These are phyloP conservation scores for Loris lydekkerianus DNA, from an alignment of 2,797 vertebrate genomes.

Conservation along the genomic window DNA sequence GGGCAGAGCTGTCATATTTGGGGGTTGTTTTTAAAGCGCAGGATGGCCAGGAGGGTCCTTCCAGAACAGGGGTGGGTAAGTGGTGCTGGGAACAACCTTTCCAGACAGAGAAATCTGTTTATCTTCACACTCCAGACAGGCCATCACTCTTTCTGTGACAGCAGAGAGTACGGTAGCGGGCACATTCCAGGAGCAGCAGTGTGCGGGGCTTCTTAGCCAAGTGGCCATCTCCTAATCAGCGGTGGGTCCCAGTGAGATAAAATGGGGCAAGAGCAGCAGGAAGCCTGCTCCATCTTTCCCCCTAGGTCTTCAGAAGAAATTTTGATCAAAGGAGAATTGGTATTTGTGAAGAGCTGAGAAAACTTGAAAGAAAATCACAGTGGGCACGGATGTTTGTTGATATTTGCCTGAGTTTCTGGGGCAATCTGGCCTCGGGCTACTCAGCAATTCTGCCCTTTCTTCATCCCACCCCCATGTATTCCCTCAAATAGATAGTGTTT, in stretches of 20 bases:
- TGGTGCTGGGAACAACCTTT: constrained; percentile 85
- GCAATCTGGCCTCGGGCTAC: constrained; percentile 44
- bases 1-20: background rate
- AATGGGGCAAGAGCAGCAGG: constrained; percentile 86
- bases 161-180: constrained; percentile 77
- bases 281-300: constrained; percentile 83
- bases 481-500: background rate
- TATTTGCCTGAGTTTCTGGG: constrained; percentile 47
- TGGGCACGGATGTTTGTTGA: constrained; percentile 79
- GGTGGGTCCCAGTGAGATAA: constrained; percentile 83
- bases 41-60: constrained; percentile 46
- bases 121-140: constrained; percentile 88
- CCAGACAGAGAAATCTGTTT: constrained; percentile 86
- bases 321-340: constrained; percentile 84
- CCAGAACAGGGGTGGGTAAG: constrained; percentile 75
- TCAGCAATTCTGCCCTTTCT: background rate
- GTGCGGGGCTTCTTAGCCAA: constrained; percentile 81
- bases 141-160: constrained; percentile 86
- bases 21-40: constrained; percentile 58
- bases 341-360: constrained; percentile 82
- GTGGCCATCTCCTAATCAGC: constrained; percentile 85
- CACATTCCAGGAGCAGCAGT: constrained; percentile 74
- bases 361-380: constrained; percentile 79
- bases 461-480: background rate
- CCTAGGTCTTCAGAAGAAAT: constrained; percentile 83